These are phyloP conservation scores for Calcarius ornatus DNA, from an alignment of 2,113 vertebrate genomes.

Conservation along the genomic window DNA sequence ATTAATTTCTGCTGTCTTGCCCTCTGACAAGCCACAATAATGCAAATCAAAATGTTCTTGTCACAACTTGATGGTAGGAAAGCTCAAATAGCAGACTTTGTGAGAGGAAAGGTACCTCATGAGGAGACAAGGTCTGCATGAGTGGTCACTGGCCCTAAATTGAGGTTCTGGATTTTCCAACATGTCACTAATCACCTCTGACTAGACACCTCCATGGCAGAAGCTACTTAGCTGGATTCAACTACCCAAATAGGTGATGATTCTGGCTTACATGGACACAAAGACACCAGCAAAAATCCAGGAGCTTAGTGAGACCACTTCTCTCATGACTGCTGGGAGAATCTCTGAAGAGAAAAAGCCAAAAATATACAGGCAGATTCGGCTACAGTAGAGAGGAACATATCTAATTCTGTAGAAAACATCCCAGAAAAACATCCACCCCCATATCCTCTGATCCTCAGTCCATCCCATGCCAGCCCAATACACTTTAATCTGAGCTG, in stretches of 20 bases:
- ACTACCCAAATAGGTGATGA: not conserved
- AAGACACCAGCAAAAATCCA: not conserved
- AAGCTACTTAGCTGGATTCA: not conserved
- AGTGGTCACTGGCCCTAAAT: not conserved
- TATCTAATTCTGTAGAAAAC: not conserved
- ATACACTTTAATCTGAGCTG: not conserved
- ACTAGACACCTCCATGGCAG: not conserved
- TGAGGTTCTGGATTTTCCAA: not conserved
- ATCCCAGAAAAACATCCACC: not conserved
- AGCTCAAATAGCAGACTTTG: not conserved
- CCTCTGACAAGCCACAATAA: not conserved
- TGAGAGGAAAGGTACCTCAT: not conserved
- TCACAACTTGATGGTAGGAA: not conserved
- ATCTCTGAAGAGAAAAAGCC: not conserved
- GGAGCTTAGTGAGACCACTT: not conserved
- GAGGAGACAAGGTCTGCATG: not conserved
- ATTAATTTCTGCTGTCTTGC: not conserved
- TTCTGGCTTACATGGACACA: not conserved
- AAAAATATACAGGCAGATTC: not conserved
- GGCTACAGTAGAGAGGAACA: accelerated
- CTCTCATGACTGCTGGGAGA: accelerated
- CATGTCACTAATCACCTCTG: not conserved
- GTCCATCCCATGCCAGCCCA: not conserved
- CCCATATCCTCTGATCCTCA: not conserved
- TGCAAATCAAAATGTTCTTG: not conserved